Evolutionary conservation across 2,888 invertebrate genomes (phyloP).

Genomic region (Octonoba sinensis): DNA sequence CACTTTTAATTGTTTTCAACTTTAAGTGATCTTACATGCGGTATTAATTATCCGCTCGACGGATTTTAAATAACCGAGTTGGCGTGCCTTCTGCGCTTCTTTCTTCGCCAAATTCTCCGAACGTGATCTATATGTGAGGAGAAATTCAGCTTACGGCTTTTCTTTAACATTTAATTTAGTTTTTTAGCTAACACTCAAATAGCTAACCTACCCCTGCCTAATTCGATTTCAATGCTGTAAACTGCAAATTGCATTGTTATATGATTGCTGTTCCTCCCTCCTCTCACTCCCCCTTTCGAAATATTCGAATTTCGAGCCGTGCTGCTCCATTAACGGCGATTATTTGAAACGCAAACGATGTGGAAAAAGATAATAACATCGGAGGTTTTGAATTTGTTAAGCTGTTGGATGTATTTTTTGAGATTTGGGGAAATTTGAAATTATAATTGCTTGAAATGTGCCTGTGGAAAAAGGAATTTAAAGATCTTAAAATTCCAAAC

Average conservation of each 20-base stretch:
- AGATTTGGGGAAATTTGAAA: too few relatives aligned
- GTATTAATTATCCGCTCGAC: slow-evolving; percentile 52
- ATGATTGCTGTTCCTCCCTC: slow-evolving; percentile 18
- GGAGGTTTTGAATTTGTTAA: too few relatives aligned
- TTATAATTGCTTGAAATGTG: too few relatives aligned
- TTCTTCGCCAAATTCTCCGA: neutral
- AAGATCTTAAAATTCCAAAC: too few relatives aligned
- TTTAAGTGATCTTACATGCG: slow-evolving; percentile 49
- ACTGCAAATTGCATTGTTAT: slow-evolving; percentile 63
- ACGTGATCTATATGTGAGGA: slow-evolving; percentile 41
- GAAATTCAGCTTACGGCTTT: slow-evolving; percentile 19
- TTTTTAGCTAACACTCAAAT: slow-evolving; percentile 37
- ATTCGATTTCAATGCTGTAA: slow-evolving; percentile 52
- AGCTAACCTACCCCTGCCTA: slow-evolving; percentile 43
- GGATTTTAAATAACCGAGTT: slow-evolving; percentile 54
- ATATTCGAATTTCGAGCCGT: slow-evolving; percentile 41
- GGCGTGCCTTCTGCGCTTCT: slow-evolving; percentile 32
- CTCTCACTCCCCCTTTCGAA: slow-evolving; percentile 8
- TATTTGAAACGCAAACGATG: slow-evolving; percentile 48
- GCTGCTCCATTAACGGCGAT: slow-evolving; percentile 35
- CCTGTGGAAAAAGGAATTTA: too few relatives aligned
- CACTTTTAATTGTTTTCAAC: slow-evolving; percentile 59
- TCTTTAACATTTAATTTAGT: slow-evolving; percentile 53
- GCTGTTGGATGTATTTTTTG: too few relatives aligned
- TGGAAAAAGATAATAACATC: slow-evolving; percentile 60